Base-by-base conservation (phyloP, 2,888 invertebrate species). In the Hecatera dysodea region DNA sequence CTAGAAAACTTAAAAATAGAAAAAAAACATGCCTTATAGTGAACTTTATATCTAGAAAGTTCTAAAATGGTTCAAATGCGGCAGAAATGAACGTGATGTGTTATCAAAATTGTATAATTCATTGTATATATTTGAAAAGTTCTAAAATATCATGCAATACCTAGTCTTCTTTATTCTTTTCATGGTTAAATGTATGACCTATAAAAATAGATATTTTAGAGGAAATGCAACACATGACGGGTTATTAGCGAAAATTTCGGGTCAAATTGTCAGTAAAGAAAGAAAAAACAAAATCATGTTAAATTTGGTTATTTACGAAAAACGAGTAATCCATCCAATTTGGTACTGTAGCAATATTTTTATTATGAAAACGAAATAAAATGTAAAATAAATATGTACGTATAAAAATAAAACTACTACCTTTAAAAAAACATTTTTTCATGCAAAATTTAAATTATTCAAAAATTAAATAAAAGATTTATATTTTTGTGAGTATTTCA, bases 311-410 rank as follows among this genome's bases (percentile, higher is more conserved):
- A 91, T 86, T 88, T 57, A 90, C 86, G 81, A 74, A 60, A 82
- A 70, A 66, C 59, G 79, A 70, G 88, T 88, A 89, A 89, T 93
- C 92, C 93, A 93, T 86, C 91, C 93, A 89, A 93, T 91, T 91
- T 90, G 73, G 76, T 86, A 87, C 75, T 65, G 65, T 60, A 50
- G 22, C 22, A 50, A 55, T 48, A 6, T 68, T 55, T 19, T 52
- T 48, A n/a, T 22, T 22, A 22, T 39, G 17, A 27, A 24, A 42
- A 53, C 12, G 0, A 6, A 22, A 36, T 0, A 17, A 27, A 36
- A 39, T 2, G 22, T 6, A 24, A 42, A 39, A 29, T 3, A 42
- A 33, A 55, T 39, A 39, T 19, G 11, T 39, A 39, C 15, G 11
- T 48, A 27, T 65, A 12, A 56, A 33, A 33, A 29, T 64, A 61